Conservation (phyloP, 2,797 vertebrate genomes). For the Menidia menidia region DNA sequence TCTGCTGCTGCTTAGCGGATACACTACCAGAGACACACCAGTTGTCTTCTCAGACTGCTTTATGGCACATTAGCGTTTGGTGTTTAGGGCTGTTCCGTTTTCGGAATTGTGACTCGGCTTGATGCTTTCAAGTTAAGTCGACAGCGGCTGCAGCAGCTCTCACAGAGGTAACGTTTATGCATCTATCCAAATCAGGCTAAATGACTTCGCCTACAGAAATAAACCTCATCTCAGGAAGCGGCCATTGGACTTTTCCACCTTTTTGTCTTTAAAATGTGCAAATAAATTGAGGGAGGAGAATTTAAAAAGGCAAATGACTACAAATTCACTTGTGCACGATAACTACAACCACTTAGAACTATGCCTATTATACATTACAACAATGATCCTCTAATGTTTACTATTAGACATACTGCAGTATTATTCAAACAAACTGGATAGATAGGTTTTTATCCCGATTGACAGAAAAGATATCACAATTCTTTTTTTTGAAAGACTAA, state of each 20-base stretch:
- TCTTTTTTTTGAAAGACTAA: slow-evolving; percentile 37
- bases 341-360: slow-evolving; percentile 76
- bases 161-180: slow-evolving; percentile 43
- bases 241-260: slow-evolving; percentile 23
- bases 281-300: slow-evolving; percentile 62
- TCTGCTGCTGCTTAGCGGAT: slow-evolving; percentile 18
- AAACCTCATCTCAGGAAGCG: slow-evolving; percentile 42
- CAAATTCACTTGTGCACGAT: slow-evolving; percentile 76
- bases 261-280: slow-evolving; percentile 64
- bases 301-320: slow-evolving; percentile 69
- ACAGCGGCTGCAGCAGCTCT: slow-evolving; percentile 50
- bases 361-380: slow-evolving; percentile 77
- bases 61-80: slow-evolving; percentile 43
- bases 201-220: slow-evolving; percentile 28
- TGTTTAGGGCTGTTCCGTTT: slow-evolving; percentile 39
- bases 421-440: slow-evolving; percentile 66
- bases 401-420: slow-evolving; percentile 67
- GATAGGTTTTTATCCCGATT: slow-evolving; percentile 57
- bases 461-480: slow-evolving; percentile 41
- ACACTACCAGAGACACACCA: background rate
- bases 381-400: slow-evolving; percentile 71
- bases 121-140: slow-evolving; percentile 17
- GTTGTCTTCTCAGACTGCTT: slow-evolving; percentile 30
- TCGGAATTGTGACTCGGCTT: slow-evolving; percentile 23
- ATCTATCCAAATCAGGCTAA: slow-evolving; percentile 68